Percentiles rank a stretch among this genome's conserved stretches.
Conservation (phyloP, 1,140 invertebrate species). For the Teleogryllus occipitalis region DNA sequence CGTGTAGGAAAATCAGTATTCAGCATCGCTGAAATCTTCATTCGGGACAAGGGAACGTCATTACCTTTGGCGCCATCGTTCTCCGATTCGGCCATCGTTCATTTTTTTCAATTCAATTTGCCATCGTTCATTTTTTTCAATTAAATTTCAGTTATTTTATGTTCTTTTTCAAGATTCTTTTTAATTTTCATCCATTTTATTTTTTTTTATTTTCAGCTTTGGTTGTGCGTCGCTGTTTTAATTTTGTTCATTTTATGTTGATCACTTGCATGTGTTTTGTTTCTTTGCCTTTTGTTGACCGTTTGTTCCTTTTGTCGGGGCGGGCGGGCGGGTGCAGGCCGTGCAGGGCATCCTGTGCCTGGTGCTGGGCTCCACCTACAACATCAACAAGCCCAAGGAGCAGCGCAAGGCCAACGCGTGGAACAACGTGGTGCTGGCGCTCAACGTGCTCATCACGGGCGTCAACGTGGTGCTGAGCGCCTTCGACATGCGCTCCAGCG, state of each 20-base stretch:
- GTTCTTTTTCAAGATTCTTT: not conserved
- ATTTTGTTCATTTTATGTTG: not conserved
- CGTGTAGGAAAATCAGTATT: no score
- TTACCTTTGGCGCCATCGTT: not conserved
- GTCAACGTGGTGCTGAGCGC: conserved; percentile 49
- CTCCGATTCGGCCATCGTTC: not conserved
- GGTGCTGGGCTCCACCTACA: conserved; percentile 47
- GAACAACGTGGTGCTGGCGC: conserved; percentile 49
- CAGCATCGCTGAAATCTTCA: no score
- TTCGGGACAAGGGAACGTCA: no score
- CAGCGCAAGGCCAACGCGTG: conserved; percentile 48
- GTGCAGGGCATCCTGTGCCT: conserved; percentile 49
- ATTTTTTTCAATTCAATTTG: not conserved
- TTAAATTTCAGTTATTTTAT: not conserved
- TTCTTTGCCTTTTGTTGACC: conserved; percentile 17
- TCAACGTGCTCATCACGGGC: conserved; percentile 51
- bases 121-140: not conserved
- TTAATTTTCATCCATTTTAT: not conserved
- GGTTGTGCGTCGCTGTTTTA: not conserved
- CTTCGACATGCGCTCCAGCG: conserved; percentile 41
- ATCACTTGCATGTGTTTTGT: not conserved
- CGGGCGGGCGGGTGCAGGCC: conserved; percentile 37
- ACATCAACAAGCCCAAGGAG: conserved; percentile 52
- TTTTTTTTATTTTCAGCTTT: not conserved
- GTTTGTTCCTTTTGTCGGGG: not conserved